Evolutionary conservation across 2,113 vertebrate genomes (phyloP).

Genomic region (Speoplatyrhinus poulsoni): DNA sequence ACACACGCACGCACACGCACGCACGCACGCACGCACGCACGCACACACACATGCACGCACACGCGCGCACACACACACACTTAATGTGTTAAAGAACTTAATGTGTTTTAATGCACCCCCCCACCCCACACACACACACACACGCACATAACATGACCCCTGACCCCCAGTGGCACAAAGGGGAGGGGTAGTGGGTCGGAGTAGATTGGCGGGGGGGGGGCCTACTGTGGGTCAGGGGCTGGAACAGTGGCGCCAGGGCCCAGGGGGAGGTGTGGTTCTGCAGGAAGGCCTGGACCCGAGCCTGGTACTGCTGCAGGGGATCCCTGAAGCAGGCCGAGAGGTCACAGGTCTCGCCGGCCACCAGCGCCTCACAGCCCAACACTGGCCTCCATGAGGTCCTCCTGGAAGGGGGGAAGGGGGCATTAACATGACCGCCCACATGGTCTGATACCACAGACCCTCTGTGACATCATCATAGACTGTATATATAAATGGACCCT

Average conservation of each 20-base stretch:
- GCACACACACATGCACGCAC: too few relatives aligned
- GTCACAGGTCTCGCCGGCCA: conserved; percentile 48
- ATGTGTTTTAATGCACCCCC: too few relatives aligned
- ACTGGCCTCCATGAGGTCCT: conserved; percentile 48
- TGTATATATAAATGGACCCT: too few relatives aligned
- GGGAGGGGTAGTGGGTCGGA: too few relatives aligned
- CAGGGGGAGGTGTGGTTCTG: conserved; percentile 51
- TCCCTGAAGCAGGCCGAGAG: conserved; percentile 49
- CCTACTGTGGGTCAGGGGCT: conserved; percentile 63
- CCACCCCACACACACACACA: not conserved
- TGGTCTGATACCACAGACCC: too few relatives aligned
- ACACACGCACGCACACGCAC: not conserved
- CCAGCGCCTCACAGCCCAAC: conserved; percentile 44
- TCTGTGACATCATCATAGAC: too few relatives aligned
- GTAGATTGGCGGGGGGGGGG: not conserved
- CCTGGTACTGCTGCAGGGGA: conserved; percentile 13
- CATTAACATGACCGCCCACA: not conserved
- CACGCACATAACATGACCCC: not conserved
- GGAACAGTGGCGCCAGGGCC: conserved; percentile 44
- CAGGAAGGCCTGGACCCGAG: conserved; percentile 49
- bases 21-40: not conserved
- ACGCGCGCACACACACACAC: too few relatives aligned
- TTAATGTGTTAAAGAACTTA: too few relatives aligned
- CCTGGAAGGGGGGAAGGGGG: conserved; percentile 20
- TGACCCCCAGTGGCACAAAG: not conserved